These are phyloP conservation scores for Cynoglossus semilaevis DNA, from an alignment of 2,113 vertebrate species.

Conservation along the genomic window DNA sequence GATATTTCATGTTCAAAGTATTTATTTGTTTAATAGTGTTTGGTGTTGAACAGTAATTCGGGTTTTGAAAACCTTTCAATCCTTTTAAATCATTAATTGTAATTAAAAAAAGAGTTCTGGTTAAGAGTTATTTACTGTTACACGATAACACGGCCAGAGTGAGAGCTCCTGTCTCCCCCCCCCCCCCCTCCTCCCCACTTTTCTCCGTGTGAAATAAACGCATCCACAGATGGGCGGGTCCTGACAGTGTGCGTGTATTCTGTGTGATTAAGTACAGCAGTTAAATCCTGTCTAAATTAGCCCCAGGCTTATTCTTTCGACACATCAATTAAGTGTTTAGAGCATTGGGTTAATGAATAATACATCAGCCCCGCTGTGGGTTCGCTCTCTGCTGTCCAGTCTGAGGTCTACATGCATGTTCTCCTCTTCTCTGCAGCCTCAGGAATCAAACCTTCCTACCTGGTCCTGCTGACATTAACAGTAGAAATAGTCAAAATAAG, in stretches of 20 bases:
- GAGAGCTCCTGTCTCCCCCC: neutral
- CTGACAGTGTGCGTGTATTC: neutral
- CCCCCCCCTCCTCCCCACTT: constrained; percentile 16
- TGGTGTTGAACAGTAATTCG: too few species aligned
- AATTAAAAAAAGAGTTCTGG: too few species aligned
- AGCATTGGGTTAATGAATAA: constrained; percentile 12
- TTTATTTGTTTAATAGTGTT: too few species aligned
- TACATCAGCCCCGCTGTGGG: neutral
- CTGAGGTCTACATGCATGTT: too few species aligned
- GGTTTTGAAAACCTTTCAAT: too few species aligned
- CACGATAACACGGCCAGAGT: constrained; percentile 13
- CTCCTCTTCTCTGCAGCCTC: too few species aligned
- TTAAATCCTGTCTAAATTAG: constrained; percentile 14
- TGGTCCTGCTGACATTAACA: too few species aligned
- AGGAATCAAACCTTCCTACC: too few species aligned
- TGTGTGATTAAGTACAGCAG: constrained; percentile 21
- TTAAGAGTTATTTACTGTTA: neutral
- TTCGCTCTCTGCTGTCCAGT: too few species aligned
- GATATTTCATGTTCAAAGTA: too few species aligned
- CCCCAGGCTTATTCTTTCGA: constrained; percentile 10
- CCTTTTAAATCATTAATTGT: too few species aligned
- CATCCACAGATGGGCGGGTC: constrained; percentile 22
- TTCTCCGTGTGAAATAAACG: neutral
- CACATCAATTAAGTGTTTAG: constrained; percentile 10
- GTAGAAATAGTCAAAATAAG: too few species aligned